phyloP scores from a whole-genome alignment of 2,888 invertebrate species.

The Drosophila demipolita region DNA sequence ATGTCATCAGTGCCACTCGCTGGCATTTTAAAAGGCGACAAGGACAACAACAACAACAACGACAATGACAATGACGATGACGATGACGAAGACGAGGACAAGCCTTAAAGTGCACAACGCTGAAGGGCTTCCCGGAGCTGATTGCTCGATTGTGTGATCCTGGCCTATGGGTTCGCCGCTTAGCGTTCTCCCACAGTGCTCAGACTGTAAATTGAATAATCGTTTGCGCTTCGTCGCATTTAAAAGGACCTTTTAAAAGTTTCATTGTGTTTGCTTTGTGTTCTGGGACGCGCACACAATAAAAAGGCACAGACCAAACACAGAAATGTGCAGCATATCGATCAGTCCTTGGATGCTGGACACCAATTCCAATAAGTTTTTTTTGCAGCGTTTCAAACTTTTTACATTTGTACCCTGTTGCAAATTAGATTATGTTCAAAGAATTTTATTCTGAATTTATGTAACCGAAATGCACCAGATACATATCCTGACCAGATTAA shows the following conservation, averaged over 20 bases:
- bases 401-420: conserved; percentile 6
- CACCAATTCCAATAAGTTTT: conserved; percentile 42
- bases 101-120: conserved; percentile 58
- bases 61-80: conserved; percentile 23
- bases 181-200: conserved; percentile 36
- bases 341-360: conserved; percentile 51
- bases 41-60: conserved; percentile 58
- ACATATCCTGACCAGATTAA: too few species aligned
- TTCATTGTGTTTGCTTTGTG: conserved; percentile 50
- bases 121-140: conserved; percentile 31
- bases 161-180: conserved; percentile 38
- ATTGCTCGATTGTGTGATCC: conserved; percentile 37
- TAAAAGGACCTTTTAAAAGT: conserved; percentile 74
- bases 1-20: conserved; percentile 78
- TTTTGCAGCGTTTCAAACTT: conserved; percentile 25
- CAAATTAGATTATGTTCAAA: neutral
- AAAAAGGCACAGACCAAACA: conserved; percentile 9
- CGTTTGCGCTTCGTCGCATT: conserved; percentile 75
- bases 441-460: neutral
- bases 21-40: conserved; percentile 62
- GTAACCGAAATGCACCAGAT: neutral
- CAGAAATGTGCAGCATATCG: conserved; percentile 59
- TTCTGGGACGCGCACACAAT: conserved; percentile 19
- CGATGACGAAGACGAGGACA: conserved; percentile 22
- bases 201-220: conserved; percentile 75